Base-by-base conservation (phyloP, 2,797 vertebrate genomes). In the Sebastes ruberrimus region DNA sequence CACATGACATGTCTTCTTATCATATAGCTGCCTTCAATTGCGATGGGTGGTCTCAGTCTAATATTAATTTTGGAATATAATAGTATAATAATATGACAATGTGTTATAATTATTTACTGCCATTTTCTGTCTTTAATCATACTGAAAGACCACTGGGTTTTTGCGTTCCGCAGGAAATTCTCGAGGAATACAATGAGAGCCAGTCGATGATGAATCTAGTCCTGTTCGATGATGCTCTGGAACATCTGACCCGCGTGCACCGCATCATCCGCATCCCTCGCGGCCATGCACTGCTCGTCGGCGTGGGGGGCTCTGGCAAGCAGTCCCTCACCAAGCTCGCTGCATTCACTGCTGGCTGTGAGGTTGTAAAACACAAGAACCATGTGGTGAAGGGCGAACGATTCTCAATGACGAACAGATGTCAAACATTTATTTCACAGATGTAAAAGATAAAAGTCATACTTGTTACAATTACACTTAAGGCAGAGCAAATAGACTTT, bases 221-320 rank as follows among this genome's bases (percentile, higher is more conserved):
- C 22, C 95, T 99, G 53, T 99, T 99, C 74, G 97, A 99, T 1
- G 97, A 99, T 3, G 98, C 98, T 5, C 92, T 99, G 88, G 99
- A 99, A 76, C 98, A 99, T 90, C 91, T 99, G 77, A 97, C 97
- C 23, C 96, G 96, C 0, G 72, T 99, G 33, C 97, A 99, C 86
- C 97, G 97, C 57, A 96, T 98, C 85, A 94, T 99, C 64, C 96
- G 97, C 5, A 97, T 98, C 92, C 96, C 97, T 88, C 95, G 92
- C 0, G 98, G 98, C 33, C 98, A 99, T 0, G 97, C 97, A 0
- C 93, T 99, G 91, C 95, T 99, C 20, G 97, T 99, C 2, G 98
- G 98, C 0, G 96, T 97, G 0, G 98, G 97, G 0, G 98, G 98
- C 75, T 99, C 98, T 0, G 98, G 99, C 35, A 99, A 98, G 86